These are phyloP conservation scores for Amiota communis DNA, from an alignment of 2,888 invertebrate genomes.

Conservation along the genomic window DNA sequence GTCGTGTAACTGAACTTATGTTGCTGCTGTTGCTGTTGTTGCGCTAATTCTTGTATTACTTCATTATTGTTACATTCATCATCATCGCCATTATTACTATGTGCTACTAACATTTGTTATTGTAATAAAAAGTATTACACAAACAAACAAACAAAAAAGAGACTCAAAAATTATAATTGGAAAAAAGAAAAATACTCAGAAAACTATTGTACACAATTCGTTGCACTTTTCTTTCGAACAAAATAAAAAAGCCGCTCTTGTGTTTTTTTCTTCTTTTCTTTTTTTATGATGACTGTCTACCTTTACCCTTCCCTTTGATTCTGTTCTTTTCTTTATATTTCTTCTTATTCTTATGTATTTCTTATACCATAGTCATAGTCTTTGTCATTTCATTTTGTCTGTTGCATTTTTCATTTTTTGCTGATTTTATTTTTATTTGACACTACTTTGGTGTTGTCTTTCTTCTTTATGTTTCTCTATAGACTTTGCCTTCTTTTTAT, in stretches of 20 bases:
- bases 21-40: neutral
- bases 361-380: conserved; percentile 41
- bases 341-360: neutral
- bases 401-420: neutral
- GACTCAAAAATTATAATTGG: neutral
- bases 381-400: conserved; percentile 7
- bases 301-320: neutral
- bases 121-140: neutral
- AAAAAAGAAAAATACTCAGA: neutral
- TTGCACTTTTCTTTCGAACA: too few relatives aligned
- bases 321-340: neutral
- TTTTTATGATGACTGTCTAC: neutral
- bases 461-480: neutral
- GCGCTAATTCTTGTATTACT: neutral
- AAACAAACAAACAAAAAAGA: neutral
- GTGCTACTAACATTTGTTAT: neutral
- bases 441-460: neutral
- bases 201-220: neutral
- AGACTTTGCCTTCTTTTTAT: neutral
- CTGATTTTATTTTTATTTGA: conserved; percentile 17
- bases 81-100: neutral
- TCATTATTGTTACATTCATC: neutral
- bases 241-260: neutral
- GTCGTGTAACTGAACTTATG: neutral
- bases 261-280: conserved; percentile 6